phyloP scores from a whole-genome alignment of 2,888 invertebrate genomes.

The Alloplasta piceator region DNA sequence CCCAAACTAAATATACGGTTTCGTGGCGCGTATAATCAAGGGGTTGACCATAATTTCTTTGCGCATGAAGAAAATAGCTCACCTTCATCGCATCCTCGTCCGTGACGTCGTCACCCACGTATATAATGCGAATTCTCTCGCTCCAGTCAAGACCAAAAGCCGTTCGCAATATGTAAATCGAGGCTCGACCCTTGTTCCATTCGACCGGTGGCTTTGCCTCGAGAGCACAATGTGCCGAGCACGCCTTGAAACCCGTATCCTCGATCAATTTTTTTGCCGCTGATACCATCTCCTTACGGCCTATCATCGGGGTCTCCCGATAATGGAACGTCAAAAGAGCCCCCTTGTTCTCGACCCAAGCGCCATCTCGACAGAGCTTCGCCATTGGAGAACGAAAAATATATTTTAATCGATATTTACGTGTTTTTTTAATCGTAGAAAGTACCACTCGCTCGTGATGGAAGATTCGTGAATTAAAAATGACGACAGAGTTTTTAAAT shows the following conservation, averaged over 20 bases:
- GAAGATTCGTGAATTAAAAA: too few species aligned
- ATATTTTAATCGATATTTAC: background rate
- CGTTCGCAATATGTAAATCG: slow-evolving; percentile 94
- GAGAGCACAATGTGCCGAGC: slow-evolving; percentile 93
- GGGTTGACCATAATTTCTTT: background rate
- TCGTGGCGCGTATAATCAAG: slow-evolving; percentile 4
- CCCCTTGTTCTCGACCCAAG: slow-evolving; percentile 97
- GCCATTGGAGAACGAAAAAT: background rate
- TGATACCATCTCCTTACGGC: slow-evolving; percentile 88
- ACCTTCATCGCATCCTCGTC: slow-evolving; percentile 97
- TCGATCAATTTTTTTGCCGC: slow-evolving; percentile 90
- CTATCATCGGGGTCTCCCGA: slow-evolving; percentile 90
- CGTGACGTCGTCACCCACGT: slow-evolving; percentile 94
- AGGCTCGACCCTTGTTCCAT: slow-evolving; percentile 96
- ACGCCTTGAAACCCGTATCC: slow-evolving; percentile 91
- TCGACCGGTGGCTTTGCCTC: slow-evolving; percentile 95
- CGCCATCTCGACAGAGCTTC: slow-evolving; percentile 92
- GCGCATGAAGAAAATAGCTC: slow-evolving; percentile 69
- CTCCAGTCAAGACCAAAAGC: slow-evolving; percentile 97
- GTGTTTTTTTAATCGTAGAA: too few species aligned
- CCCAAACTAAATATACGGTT: too few species aligned
- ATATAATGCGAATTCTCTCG: slow-evolving; percentile 94
- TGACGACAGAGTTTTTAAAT: too few species aligned
- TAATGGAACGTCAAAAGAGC: slow-evolving; percentile 94
- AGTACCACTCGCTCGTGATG: too few species aligned